Base-by-base conservation (phyloP, 1,140 invertebrate genomes). In the Drosophila persimilis region DNA sequence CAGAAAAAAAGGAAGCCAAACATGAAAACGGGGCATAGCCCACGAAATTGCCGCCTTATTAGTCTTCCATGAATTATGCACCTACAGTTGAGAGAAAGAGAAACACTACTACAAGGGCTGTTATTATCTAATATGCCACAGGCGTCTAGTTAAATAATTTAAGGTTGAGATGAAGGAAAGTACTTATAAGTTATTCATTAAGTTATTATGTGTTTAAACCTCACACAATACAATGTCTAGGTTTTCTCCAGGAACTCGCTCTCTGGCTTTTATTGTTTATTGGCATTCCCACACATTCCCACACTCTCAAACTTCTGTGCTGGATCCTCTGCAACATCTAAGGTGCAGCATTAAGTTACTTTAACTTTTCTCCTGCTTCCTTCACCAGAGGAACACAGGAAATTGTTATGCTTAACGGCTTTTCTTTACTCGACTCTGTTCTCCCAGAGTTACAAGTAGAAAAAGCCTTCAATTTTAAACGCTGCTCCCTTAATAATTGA, bases 181-280 rank as follows among this genome's bases (percentile, higher is more conserved):
- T 13, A 1, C 35, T 39, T 39, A 39, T 39, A 39, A 13, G 11
- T 39, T 39, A 39, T 39, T 39, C 35, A 77, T 77, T 77, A 77
- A 71, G 74, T 74, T 77, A 77, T 77, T 77, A 74, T 74, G 74
- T 74, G 74, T 77, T 70, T 77, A 77, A 77, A 74, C 62, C 72
- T 70, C 35, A 39, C 11, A 39, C 35, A 39, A 39, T 39, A 39
- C 35, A 13, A 39, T 13, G 11, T 39, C 11, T 0, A 39, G 35
- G 11, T 11, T 11, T 13, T 13, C 35, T 39, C 35, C 13, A 39
- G 35, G 35, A 13, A 11, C 11, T 39, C 8, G 11, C 11, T 39
- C 35, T 9, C 35, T 39, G 35, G 11, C 35, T 13, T 39, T 39
- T 39, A 13, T 39, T 39, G 11, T 39, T 13, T 39, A 13, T 39